Evolutionary conservation across 1,140 invertebrate genomes (phyloP).

Genomic region (Leptonema lineaticorne): DNA sequence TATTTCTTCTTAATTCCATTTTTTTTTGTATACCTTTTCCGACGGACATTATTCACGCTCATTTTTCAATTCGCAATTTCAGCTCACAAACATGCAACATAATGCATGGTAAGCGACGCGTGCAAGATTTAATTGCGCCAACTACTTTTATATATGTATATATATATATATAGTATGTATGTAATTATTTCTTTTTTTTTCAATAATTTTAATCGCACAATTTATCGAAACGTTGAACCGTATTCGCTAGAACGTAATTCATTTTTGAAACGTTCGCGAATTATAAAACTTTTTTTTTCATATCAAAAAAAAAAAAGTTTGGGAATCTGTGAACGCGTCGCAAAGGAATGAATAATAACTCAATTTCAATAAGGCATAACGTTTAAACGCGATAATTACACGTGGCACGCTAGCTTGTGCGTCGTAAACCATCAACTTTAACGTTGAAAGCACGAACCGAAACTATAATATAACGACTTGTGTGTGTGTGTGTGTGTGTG

Average conservation of each 20-base stretch:
- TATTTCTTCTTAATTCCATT: neutral
- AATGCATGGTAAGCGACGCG: neutral
- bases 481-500: no score
- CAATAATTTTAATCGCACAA: no score
- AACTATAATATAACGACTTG: no score
- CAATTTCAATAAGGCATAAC: conserved; percentile 26
- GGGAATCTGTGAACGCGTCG: neutral
- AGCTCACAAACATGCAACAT: neutral
- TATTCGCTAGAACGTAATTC: neutral
- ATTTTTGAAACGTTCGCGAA: neutral
- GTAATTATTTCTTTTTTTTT: no score
- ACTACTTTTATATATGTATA: neutral
- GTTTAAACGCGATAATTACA: conserved; percentile 17
- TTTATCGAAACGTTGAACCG: neutral
- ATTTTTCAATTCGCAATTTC: neutral
- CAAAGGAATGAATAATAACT: conserved; percentile 13
- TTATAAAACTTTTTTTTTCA: neutral
- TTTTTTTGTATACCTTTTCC: conserved; percentile 4
- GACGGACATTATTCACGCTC: neutral
- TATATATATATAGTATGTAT: neutral
- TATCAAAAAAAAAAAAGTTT: neutral
- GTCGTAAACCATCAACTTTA: no score
- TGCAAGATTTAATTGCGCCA: neutral
- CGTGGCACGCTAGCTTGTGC: neutral
- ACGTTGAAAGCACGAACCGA: no score